A percentile compares a stretch with the other conserved stretches of the same genome.
phyloP scores from a whole-genome alignment of 2,797 vertebrate genomes.

The Choloepus didactylus region DNA sequence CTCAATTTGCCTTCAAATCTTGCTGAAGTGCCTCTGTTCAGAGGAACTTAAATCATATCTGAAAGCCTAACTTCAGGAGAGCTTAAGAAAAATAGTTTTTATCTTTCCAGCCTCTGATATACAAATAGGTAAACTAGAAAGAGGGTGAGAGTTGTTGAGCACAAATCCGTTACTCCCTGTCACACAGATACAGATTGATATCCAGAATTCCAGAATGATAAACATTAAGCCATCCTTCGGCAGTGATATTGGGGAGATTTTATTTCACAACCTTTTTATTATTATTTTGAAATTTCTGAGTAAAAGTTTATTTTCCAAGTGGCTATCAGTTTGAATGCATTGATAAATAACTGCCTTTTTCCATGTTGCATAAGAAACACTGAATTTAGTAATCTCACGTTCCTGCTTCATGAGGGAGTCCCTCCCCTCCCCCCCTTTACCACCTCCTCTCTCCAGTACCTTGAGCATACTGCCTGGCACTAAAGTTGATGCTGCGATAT shows the following conservation, averaged over 20 bases:
- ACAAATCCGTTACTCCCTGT: too few relatives aligned
- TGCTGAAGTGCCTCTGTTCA: neutral
- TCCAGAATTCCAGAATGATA: too few relatives aligned
- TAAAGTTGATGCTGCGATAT: neutral
- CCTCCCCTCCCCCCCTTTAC: neutral
- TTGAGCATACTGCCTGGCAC: neutral
- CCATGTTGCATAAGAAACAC: neutral
- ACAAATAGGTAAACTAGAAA: too few relatives aligned
- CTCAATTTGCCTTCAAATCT: neutral
- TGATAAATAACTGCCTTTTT: slow-evolving; percentile 10
- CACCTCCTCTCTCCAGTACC: too few relatives aligned
- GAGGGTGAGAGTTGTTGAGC: too few relatives aligned
- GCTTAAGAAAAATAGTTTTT: too few relatives aligned
- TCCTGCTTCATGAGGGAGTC: neutral
- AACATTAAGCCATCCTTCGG: too few relatives aligned
- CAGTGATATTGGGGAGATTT: neutral
- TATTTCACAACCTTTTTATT: neutral
- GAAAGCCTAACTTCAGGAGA: too few relatives aligned
- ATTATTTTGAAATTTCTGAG: neutral
- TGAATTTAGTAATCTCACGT: neutral
- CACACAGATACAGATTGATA: too few relatives aligned
- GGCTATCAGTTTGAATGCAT: neutral
- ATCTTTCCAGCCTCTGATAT: too few relatives aligned
- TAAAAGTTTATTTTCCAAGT: neutral
- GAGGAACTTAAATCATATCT: too few relatives aligned